phyloP scores from a whole-genome alignment of 2,888 invertebrate genomes.

The Auanema freiburgensis region DNA sequence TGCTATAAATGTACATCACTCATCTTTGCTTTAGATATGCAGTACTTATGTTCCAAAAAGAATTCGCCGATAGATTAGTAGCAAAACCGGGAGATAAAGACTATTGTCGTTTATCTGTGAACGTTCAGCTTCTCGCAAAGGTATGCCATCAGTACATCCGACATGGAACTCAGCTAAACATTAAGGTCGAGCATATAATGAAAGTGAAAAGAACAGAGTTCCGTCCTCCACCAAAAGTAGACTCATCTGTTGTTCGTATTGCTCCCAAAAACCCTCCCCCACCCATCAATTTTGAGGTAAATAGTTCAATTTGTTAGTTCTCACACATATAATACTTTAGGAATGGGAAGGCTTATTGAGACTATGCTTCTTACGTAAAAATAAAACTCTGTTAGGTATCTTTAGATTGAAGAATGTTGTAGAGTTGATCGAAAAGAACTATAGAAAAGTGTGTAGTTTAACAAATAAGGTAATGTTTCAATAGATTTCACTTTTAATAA shows the following conservation, averaged over 20 bases:
- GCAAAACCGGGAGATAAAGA: conserved; percentile 96
- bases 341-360: conserved; percentile 98
- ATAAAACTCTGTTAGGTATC: conserved; percentile 87
- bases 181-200: conserved; percentile 70
- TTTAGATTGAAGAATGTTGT: conserved; percentile 76
- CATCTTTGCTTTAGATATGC: conserved; percentile 76
- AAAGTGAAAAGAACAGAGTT: conserved; percentile 97
- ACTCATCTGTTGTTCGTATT: conserved; percentile 94
- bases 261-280: conserved; percentile 97
- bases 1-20: conserved; percentile 3
- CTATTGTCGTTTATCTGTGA: conserved; percentile 91
- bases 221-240: conserved; percentile 93
- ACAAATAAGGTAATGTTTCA: conserved; percentile 76
- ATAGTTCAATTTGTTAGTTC: neutral
- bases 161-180: too few relatives aligned
- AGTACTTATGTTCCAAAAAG: conserved; percentile 95
- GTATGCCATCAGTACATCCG: conserved; percentile 68
- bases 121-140: conserved; percentile 89
- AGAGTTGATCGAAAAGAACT: conserved; percentile 86
- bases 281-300: conserved; percentile 43
- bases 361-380: conserved; percentile 91
- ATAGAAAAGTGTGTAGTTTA: conserved; percentile 82
- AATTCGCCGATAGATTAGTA: conserved; percentile 93
- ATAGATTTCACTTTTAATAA: neutral
- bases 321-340: conserved; percentile 60